Evolutionary conservation across 1,140 invertebrate species (phyloP).

Genomic region (Eciton burchellii): DNA sequence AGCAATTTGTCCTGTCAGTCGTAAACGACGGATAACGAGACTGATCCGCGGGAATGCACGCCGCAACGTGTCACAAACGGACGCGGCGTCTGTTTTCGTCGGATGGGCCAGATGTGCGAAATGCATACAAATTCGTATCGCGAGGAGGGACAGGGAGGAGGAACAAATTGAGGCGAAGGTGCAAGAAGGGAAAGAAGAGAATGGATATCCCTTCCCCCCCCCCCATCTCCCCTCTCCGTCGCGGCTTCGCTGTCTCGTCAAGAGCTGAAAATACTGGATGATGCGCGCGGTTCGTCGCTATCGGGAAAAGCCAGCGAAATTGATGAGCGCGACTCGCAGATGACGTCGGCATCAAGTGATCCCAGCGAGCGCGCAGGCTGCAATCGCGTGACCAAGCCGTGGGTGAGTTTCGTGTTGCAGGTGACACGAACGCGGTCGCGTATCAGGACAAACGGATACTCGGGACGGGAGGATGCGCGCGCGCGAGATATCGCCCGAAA

Average conservation of each 20-base stretch:
- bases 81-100: conserved; percentile 1
- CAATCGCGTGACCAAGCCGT: conserved; percentile 45
- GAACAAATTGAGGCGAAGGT: conserved; percentile 12
- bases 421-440: conserved; percentile 41
- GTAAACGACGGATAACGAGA: conserved; percentile 53
- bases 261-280: conserved; percentile 44
- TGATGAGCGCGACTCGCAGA: conserved; percentile 31
- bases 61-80: conserved; percentile 38
- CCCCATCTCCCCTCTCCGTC: not conserved
- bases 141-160: not conserved
- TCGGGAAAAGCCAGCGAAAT: conserved; percentile 40
- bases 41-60: conserved; percentile 37
- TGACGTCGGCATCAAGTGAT: no score
- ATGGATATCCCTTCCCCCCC: not conserved
- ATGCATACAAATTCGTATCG: conserved; percentile 24
- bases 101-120: conserved; percentile 14
- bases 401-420: conserved; percentile 48
- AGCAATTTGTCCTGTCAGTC: conserved; percentile 52
- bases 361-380: not conserved
- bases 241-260: not conserved
- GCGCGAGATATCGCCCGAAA: conserved; percentile 25
- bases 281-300: conserved; percentile 1
- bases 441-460: conserved; percentile 34
- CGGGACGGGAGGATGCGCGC: not conserved
- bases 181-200: not conserved